These are phyloP conservation scores for Antheraea pernyi DNA, from an alignment of 1,140 invertebrate genomes.

Conservation along the genomic window DNA sequence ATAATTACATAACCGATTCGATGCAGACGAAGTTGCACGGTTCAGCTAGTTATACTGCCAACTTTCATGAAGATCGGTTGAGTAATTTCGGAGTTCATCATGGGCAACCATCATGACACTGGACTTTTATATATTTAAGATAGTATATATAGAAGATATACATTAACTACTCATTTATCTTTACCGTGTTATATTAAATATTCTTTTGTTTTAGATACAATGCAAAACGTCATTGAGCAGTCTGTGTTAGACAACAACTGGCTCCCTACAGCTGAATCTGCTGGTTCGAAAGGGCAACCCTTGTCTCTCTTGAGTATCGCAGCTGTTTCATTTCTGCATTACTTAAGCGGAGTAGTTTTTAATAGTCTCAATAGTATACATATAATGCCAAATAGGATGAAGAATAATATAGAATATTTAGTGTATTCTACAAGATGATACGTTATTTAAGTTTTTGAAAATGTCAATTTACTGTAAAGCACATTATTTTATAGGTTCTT, in stretches of 20 bases:
- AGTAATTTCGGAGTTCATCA: too few species aligned
- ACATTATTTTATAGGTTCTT: neutral
- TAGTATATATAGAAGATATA: too few species aligned
- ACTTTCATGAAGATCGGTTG: too few species aligned
- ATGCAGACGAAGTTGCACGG: too few species aligned
- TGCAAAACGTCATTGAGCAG: constrained; percentile 73
- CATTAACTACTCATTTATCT: neutral
- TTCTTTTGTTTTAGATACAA: constrained; percentile 53
- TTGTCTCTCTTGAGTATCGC: constrained; percentile 39
- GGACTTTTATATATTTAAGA: too few species aligned
- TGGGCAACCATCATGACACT: too few species aligned
- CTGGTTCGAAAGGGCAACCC: constrained; percentile 39
- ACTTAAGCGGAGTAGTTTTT: constrained; percentile 36
- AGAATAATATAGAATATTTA: constrained; percentile 28
- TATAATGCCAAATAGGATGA: constrained; percentile 20
- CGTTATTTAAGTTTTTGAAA: constrained; percentile 34
- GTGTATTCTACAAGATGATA: constrained; percentile 58
- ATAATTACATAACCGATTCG: too few species aligned
- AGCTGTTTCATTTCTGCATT: constrained; percentile 37
- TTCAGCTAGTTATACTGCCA: too few species aligned
- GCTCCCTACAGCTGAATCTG: constrained; percentile 67
- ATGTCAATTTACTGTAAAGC: constrained; percentile 40
- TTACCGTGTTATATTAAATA: neutral
- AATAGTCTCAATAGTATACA: constrained; percentile 23
- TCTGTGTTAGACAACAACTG: constrained; percentile 72